These are phyloP conservation scores for Danaus plexippus DNA, from an alignment of 1,140 invertebrate species.

Conservation along the genomic window DNA sequence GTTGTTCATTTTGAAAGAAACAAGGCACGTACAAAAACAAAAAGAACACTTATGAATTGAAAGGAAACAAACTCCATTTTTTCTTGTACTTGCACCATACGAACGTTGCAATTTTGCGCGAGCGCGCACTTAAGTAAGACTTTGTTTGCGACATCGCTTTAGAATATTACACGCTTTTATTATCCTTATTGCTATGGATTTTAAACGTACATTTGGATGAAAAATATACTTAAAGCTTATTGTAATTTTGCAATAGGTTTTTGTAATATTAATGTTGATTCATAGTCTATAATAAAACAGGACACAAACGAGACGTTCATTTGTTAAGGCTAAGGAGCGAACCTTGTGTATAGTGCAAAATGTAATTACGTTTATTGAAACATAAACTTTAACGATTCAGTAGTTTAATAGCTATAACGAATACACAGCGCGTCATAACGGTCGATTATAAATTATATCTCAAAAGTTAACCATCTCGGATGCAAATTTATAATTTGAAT, in stretches of 20 bases:
- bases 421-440: slow-evolving; percentile 13
- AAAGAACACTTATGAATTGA: too few relatives aligned
- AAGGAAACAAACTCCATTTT: not conserved
- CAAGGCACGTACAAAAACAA: too few relatives aligned
- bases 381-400: slow-evolving; percentile 11
- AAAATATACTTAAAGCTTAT: slow-evolving; percentile 1
- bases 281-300: slow-evolving; percentile 13
- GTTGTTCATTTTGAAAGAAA: too few relatives aligned
- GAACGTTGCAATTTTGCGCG: slow-evolving; percentile 30
- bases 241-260: slow-evolving; percentile 27
- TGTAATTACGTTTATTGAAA: slow-evolving; percentile 16
- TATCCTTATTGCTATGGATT: slow-evolving; percentile 10
- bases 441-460: slow-evolving; percentile 18
- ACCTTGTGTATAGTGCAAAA: too few relatives aligned
- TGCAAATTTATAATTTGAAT: slow-evolving; percentile 18
- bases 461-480: slow-evolving; percentile 17
- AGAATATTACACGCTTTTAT: slow-evolving; percentile 17
- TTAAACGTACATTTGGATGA: not conserved
- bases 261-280: slow-evolving; percentile 17
- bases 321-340: too few relatives aligned
- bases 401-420: slow-evolving; percentile 18
- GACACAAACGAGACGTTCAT: too few relatives aligned
- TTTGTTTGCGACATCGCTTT: slow-evolving; percentile 26
- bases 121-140: slow-evolving; percentile 30
- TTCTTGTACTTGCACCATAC: slow-evolving; percentile 18